Conservation (phyloP, 2,888 invertebrate genomes). For the Anthoptus insignis region DNA sequence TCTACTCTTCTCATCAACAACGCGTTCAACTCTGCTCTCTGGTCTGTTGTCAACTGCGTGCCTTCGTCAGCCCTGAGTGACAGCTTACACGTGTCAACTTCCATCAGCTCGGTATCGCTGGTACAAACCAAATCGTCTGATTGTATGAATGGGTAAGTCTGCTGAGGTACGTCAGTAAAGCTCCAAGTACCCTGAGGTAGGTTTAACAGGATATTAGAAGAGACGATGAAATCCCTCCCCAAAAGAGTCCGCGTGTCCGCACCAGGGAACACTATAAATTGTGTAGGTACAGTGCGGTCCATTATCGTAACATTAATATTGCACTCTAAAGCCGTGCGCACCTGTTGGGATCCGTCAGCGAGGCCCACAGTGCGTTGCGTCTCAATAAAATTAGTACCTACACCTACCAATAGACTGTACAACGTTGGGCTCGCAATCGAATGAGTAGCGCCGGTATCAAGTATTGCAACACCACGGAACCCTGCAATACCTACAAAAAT, state of each 20-base stretch:
- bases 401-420: conserved; percentile 10
- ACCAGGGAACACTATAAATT: conserved; percentile 23
- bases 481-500: not conserved
- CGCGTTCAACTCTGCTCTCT: conserved; percentile 20
- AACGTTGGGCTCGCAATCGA: conserved; percentile 30
- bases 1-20: conserved; percentile 11
- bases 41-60: conserved; percentile 11
- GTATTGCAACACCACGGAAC: conserved; percentile 24
- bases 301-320: not conserved
- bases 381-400: conserved; percentile 10
- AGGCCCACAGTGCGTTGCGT: conserved; percentile 4
- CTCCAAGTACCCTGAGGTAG: conserved; percentile 9
- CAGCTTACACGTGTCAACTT: conserved; percentile 7
- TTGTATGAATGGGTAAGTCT: not conserved
- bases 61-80: conserved; percentile 35
- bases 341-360: conserved; percentile 30
- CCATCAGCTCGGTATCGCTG: not conserved
- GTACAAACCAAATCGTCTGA: conserved; percentile 22
- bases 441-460: conserved; percentile 37
- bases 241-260: conserved; percentile 27
- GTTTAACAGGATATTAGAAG: not conserved
- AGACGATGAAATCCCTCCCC: not conserved
- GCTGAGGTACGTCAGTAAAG: not conserved
- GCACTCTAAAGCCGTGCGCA: not conserved
- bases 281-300: not conserved